phyloP scores from a whole-genome alignment of 2,797 vertebrate species.

The Hyperoplus lanceolatus region DNA sequence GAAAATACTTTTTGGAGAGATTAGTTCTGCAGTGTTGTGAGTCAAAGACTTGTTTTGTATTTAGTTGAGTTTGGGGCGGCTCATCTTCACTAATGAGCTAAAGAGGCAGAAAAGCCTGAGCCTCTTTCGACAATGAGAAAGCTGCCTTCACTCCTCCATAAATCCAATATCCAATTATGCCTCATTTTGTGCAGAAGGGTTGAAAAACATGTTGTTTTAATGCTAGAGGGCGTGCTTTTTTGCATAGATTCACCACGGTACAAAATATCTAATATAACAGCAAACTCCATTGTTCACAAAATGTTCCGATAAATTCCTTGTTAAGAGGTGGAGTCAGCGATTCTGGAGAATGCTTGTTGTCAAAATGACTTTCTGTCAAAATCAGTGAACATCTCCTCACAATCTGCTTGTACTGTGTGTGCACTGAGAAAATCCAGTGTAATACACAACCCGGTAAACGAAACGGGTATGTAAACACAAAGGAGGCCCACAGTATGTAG shows the following conservation, averaged over 20 bases:
- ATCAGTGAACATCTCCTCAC: too few species aligned
- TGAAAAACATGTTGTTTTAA: constrained; percentile 2
- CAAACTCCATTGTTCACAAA: background rate
- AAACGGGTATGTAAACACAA: too few species aligned
- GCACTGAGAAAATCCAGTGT: too few species aligned
- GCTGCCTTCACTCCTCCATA: constrained; percentile 29
- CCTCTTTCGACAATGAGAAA: constrained; percentile 16
- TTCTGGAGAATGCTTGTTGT: too few species aligned
- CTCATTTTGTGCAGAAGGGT: constrained; percentile 8
- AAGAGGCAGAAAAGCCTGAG: constrained; percentile 14
- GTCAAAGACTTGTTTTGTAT: constrained; percentile 15
- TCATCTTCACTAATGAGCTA: constrained; percentile 46
- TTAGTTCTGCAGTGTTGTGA: background rate
- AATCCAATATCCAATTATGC: constrained; percentile 58
- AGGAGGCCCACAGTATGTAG: too few species aligned
- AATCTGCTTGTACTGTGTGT: too few species aligned
- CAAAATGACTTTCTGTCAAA: too few species aligned
- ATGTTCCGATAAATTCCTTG: background rate
- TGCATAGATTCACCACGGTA: background rate
- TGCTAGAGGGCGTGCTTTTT: background rate
- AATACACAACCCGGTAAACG: too few species aligned
- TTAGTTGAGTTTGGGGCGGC: constrained; percentile 25
- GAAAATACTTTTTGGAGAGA: background rate
- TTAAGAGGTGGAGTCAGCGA: too few species aligned
- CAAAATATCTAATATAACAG: constrained; percentile 8